phyloP scores from a whole-genome alignment of 2,797 vertebrate genomes.

The Phoxinus dragarum region DNA sequence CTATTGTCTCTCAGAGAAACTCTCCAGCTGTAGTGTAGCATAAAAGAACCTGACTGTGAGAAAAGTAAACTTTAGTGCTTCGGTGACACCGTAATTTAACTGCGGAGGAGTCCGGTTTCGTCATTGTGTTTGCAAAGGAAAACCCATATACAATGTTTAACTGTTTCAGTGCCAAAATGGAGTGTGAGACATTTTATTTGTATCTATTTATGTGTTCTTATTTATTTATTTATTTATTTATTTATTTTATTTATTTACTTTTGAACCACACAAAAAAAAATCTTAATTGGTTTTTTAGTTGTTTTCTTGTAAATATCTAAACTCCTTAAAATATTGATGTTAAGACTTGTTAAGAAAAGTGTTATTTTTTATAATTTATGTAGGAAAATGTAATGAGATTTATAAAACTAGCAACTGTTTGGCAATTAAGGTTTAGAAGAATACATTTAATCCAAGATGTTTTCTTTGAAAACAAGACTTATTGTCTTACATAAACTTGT shows the following conservation, averaged over 20 bases:
- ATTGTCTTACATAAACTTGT: not conserved
- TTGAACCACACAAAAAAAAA: not conserved
- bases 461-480: not conserved
- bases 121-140: constrained; percentile 36
- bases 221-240: not conserved
- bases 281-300: not conserved
- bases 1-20: constrained; percentile 37
- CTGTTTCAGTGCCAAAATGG: not conserved
- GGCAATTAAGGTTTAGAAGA: not conserved
- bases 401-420: not conserved
- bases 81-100: constrained; percentile 37
- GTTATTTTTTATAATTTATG: not conserved
- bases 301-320: not conserved
- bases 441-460: not conserved
- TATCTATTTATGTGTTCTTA: too few species aligned
- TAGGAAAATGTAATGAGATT: not conserved
- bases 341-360: not conserved
- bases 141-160: not conserved
- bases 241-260: too few species aligned
- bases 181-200: not conserved
- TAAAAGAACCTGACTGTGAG: constrained; percentile 45
- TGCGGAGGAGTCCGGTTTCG: constrained; percentile 42
- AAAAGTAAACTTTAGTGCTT: constrained; percentile 47
- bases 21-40: constrained; percentile 24
- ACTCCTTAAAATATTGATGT: not conserved